Conservation (phyloP, 2,797 vertebrate genomes). For the Lepus townsendii region DNA sequence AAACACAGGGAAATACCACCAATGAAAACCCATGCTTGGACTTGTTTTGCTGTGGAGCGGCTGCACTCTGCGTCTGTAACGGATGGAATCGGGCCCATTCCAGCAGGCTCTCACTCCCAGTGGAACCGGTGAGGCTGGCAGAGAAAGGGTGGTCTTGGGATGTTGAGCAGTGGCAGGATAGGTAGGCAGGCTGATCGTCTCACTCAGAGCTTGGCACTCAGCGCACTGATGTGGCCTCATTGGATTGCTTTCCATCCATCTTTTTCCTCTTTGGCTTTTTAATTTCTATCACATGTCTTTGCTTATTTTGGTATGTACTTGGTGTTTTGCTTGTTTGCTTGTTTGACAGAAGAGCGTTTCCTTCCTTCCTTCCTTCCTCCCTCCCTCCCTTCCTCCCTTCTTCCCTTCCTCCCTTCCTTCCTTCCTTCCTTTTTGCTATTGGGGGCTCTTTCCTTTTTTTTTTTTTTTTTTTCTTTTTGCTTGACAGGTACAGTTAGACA, state of each 20-base stretch:
- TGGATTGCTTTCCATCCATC: neutral
- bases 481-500: too few relatives aligned
- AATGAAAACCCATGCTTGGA: neutral
- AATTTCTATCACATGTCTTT: neutral
- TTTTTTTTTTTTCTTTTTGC: neutral
- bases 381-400: too few relatives aligned
- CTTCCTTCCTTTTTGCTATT: neutral
- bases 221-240: fast-evolving
- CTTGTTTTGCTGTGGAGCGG: neutral
- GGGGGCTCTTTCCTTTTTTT: too few relatives aligned
- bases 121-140: neutral
- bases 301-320: neutral
- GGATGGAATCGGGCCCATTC: neutral
- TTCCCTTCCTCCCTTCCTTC: too few relatives aligned
- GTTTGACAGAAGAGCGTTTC: too few relatives aligned
- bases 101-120: neutral
- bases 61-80: neutral
- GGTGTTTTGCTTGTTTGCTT: neutral
- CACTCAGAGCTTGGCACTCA: neutral
- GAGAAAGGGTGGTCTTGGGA: neutral
- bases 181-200: neutral
- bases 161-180: neutral
- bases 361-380: too few relatives aligned
- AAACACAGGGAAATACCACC: neutral
- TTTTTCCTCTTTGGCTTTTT: neutral